These are phyloP conservation scores for Smittia sp. DNA, from an alignment of 2,888 invertebrate genomes.

Conservation along the genomic window DNA sequence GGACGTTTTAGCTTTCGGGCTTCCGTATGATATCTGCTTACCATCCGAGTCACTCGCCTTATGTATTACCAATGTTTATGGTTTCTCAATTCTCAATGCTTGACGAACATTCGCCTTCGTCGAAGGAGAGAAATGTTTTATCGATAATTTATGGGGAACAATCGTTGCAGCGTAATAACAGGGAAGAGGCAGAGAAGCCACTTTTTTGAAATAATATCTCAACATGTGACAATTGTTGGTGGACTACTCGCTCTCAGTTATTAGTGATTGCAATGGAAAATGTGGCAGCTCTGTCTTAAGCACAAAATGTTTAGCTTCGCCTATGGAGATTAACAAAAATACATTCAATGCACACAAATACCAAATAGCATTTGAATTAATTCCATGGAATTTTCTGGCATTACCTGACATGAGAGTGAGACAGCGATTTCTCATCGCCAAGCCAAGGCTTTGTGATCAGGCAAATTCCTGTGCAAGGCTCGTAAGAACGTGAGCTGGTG, in stretches of 20 bases:
- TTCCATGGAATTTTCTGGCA: not conserved
- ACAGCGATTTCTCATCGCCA: not conserved
- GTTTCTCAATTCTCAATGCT: slow-evolving; percentile 32
- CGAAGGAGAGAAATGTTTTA: slow-evolving; percentile 16
- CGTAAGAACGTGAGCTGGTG: not conserved
- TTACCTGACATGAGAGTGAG: not conserved
- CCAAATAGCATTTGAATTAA: slow-evolving; percentile 19
- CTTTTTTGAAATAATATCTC: not conserved
- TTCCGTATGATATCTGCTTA: not conserved
- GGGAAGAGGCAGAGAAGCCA: slow-evolving; percentile 9
- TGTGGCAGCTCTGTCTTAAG: not conserved
- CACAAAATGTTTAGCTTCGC: not conserved
- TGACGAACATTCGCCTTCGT: not conserved
- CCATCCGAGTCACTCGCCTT: not conserved
- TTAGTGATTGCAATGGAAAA: too few relatives aligned
- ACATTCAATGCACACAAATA: slow-evolving; percentile 39
- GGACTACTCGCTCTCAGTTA: too few relatives aligned
- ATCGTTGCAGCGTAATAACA: slow-evolving; percentile 15
- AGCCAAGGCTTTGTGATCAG: not conserved
- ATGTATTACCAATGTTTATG: slow-evolving; percentile 20
- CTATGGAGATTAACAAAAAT: slow-evolving; percentile 32
- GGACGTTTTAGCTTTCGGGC: too few relatives aligned
- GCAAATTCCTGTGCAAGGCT: slow-evolving; percentile 32
- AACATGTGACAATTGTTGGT: too few relatives aligned
- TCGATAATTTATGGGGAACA: slow-evolving; percentile 37